Base-by-base conservation (phyloP, 2,797 vertebrate species). In the Acanthis flammea region DNA sequence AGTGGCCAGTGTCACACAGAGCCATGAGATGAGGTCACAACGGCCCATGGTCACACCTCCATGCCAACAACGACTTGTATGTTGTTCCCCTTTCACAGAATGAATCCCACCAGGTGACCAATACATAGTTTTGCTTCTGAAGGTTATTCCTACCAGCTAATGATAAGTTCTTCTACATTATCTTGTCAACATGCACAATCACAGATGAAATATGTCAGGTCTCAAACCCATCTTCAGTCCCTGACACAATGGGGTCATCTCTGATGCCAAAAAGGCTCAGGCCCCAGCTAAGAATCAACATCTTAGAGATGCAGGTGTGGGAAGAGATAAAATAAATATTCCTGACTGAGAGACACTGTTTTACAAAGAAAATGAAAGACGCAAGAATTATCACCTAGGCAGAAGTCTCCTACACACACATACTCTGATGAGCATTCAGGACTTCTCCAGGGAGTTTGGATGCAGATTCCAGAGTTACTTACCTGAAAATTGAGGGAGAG, bases 391-490 rank as follows among this genome's bases (percentile, higher is more conserved):
- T 25, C 22, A 17, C 31, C 44, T 10, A 54, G 12, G 13, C 17
- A 31, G 48, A 63, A 54, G 17, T 10, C 21, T 35, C 16, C 21
- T 35, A 44, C 39, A 30, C 24, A 19, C 19, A 14, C 7, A 54
- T 22, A 35, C 6, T 15, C 10, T 44, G 39, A 63, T 6, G 63
- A 57, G 2, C 1, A 1, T 12, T 9, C 25, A 44, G 16, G 21
- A 44, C 13, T 44, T 30, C n/a, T 35, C n/a, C 9, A 0, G 7
- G 0, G 10, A 54, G 13, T 53, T 19, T 24, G 12, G 27, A 63
- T 1, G 0, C 16, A 63, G 48, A 53, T 63, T 63, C 10, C 0
- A 0, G 15, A 13, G 13, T 16, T 63, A 30, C 21, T 53, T 44
- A 16, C 10, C 27, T 16, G 60, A 22, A 27, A 42, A 53, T 2